Evolutionary conservation across 2,113 vertebrate genomes (phyloP).

Genomic region (Gorsachius goisagi): DNA sequence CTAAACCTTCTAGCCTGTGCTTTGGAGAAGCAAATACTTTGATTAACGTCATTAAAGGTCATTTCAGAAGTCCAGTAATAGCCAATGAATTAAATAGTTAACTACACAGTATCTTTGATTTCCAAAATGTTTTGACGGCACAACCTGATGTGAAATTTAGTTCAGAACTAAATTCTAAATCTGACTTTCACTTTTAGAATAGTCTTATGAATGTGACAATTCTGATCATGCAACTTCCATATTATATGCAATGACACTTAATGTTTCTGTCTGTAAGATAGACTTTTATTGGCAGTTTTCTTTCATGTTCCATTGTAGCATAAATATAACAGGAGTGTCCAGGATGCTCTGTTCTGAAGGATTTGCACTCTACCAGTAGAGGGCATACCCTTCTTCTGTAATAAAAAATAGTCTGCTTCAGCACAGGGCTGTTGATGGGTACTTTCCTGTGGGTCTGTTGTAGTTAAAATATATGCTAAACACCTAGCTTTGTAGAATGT

Average conservation of each 20-base stretch:
- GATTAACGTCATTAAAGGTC: neutral
- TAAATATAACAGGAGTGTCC: neutral
- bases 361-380: neutral
- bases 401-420: neutral
- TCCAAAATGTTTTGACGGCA: neutral
- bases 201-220: neutral
- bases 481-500: neutral
- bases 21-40: neutral
- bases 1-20: neutral
- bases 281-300: neutral
- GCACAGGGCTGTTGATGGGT: neutral
- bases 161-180: neutral
- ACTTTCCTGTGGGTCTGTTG: neutral
- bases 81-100: neutral
- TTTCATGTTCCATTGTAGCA: neutral
- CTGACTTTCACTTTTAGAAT: neutral
- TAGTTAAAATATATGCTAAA: neutral
- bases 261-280: neutral
- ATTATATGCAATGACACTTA: neutral
- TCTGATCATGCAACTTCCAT: neutral
- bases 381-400: neutral
- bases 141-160: neutral
- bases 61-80: neutral
- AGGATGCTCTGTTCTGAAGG: neutral
- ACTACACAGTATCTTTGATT: neutral